Evolutionary conservation across 2,113 vertebrate species (phyloP), one percentile per base, ranked within the genome.

Genomic region (Hemiprocne comata): DNA sequence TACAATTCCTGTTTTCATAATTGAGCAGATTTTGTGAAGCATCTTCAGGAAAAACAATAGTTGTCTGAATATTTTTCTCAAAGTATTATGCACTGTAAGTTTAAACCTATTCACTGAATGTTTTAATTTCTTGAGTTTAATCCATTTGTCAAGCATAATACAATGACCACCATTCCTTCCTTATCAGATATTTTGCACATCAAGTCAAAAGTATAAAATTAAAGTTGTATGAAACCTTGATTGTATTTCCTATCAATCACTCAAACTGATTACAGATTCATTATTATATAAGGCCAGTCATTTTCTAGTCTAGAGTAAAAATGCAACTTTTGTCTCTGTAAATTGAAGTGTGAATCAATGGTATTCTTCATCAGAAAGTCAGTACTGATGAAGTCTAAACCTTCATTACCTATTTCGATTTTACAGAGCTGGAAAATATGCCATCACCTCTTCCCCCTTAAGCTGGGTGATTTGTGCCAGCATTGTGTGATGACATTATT

Each of bases 151-250:
- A 97, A 89, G 46, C 38, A 72, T 95, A 90, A 96, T 95, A 85
- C 46, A 96, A 93, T 74, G 70, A 79, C 54, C 73, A 94, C 60
- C 58, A 95, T 90, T 94, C 19, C 71, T 96, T 95, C 87, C 85
- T 96, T 95, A 93, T 85, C 62, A 94, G 91, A 86, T 55, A 64
- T 91, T 93, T 90, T 93, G 58, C 89, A 92, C 74, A 95, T 95
- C 57, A 97, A 92, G 60, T 89, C 60, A 60, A 86, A 91, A 97
- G 72, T 87, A 91, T 90, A 94, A 97, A 97, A 96, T 96, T 96
- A 95, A 97, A 97, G 64, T 95, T 97, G 75, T 71, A 89, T 90
- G 67, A 97, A 97, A 95, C 89, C 75, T 96, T 97, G 85, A 93
- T 97, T 94, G 94, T 74, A 42, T 96, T 96, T 91, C 81, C 72